phyloP scores from a whole-genome alignment of 2,797 vertebrate species.

The Ptychobarbus kaznakovi region DNA sequence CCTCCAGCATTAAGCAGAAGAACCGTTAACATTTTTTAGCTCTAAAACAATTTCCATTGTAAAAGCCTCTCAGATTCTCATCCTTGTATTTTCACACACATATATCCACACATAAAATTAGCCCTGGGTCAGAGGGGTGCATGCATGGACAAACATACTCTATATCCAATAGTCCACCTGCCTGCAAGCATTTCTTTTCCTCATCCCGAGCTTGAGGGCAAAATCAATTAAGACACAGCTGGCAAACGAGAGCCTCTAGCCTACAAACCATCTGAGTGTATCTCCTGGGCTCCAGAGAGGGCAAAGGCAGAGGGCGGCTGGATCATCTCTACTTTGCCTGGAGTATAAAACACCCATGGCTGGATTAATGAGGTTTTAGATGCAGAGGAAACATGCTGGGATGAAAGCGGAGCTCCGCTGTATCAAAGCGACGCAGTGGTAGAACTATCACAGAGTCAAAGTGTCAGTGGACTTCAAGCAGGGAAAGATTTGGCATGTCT shows the following conservation, averaged over 20 bases:
- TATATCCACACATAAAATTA: conserved; percentile 11
- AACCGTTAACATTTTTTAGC: not conserved
- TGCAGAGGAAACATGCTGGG: conserved; percentile 63
- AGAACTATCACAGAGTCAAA: conserved; percentile 40
- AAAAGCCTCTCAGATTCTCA: not conserved
- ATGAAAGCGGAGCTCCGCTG: conserved; percentile 55
- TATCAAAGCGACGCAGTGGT: conserved; percentile 27
- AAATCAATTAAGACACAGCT: conserved; percentile 62
- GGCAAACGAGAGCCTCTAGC: conserved; percentile 59
- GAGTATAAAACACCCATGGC: conserved; percentile 62
- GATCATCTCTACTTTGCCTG: conserved; percentile 38
- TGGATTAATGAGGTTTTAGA: conserved; percentile 71
- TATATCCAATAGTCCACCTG: conserved; percentile 37
- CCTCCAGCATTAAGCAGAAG: not conserved
- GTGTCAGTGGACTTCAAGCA: conserved; percentile 32
- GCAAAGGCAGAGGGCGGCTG: conserved; percentile 54
- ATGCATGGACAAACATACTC: conserved; percentile 7
- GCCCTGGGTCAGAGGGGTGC: not conserved
- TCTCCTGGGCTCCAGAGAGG: conserved; percentile 66
- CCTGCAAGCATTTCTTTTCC: conserved; percentile 33
- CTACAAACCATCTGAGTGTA: conserved; percentile 65
- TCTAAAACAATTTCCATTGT: not conserved
- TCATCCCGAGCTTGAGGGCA: conserved; percentile 50
- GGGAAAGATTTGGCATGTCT: conserved; percentile 37
- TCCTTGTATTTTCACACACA: conserved; percentile 10